A percentile compares a stretch with the other conserved stretches of the same genome.
These are phyloP conservation scores for Eupithecia subfuscata DNA, from an alignment of 2,888 invertebrate genomes.

Conservation along the genomic window DNA sequence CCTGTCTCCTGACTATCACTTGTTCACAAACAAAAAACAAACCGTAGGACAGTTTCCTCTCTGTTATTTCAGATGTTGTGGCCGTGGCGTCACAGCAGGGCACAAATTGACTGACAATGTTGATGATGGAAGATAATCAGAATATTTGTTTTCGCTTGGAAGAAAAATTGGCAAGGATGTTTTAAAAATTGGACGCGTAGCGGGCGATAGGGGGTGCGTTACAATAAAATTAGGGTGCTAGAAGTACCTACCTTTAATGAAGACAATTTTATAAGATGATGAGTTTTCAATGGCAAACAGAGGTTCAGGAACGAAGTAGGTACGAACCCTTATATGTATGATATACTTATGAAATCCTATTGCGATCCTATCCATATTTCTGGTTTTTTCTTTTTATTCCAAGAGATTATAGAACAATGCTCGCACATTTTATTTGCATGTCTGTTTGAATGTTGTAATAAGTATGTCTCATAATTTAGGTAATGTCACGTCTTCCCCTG, in stretches of 20 bases:
- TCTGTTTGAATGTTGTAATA: too few relatives aligned
- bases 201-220: not conserved
- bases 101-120: conserved; percentile 41
- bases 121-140: conserved; percentile 39
- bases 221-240: too few relatives aligned
- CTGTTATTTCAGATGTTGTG: conserved; percentile 17
- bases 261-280: not conserved
- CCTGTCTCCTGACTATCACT: not conserved
- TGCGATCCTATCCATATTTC: too few relatives aligned
- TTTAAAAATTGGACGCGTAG: conserved; percentile 13
- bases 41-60: conserved; percentile 2
- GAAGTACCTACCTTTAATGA: too few relatives aligned
- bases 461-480: too few relatives aligned
- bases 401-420: too few relatives aligned
- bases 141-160: conserved; percentile 28
- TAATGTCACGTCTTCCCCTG: too few relatives aligned
- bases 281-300: not conserved
- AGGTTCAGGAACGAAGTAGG: too few relatives aligned
- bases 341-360: too few relatives aligned
- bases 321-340: too few relatives aligned
- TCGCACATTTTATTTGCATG: too few relatives aligned
- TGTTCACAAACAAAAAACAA: not conserved
- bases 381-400: too few relatives aligned
- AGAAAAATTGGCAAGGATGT: conserved; percentile 23
- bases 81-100: conserved; percentile 25